Evolutionary conservation across 1,140 invertebrate genomes (phyloP), one percentile per base, ranked within the genome.

Genomic region (Zaprionus nigranus): DNA sequence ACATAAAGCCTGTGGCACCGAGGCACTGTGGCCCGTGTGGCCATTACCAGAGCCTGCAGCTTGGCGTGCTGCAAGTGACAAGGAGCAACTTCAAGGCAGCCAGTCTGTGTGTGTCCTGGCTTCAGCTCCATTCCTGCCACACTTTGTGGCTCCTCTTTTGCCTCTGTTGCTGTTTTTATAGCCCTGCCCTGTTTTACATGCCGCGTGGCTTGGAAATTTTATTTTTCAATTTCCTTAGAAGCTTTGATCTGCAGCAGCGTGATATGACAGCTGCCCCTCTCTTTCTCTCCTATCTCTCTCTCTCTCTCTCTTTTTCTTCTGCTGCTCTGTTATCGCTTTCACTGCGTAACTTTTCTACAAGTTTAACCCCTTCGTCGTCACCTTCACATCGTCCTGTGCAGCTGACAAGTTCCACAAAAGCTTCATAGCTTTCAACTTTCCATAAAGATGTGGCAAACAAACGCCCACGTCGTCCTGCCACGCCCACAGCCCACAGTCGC

Each of bases 371-470:
- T 24, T 51, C 46, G 20, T 0, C 40, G 1, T 9, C 40, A 12
- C 38, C 15, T 40, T 15, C 13, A 5, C 40, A 0, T 3, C 40
- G 40, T 9, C n/a, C 51, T 86, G 80, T 88, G 84, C 78, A 81
- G 61, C 69, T 88, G 84, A 88, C 81, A 81, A 88, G 80, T 80
- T 78, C 34, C 78, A 83, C 84, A 83, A 87, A 82, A 87, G 77
- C 71, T 61, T 51, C 57, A 67, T 38, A 74, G 71, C 81, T 88
- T 79, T 81, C 83, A 88, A 88, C 81, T 81, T 88, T 84, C 40
- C n/a, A 88, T 88, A 88, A 88, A 88, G 84, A 81, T 88, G 88
- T 90, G 71, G 65, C 81, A 88, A 83, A 83, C 84, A 88, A 81
- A 81, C 75, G 68, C 70, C 64, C 53, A 28, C n/a, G 6, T 28